These are phyloP conservation scores for Ptilorrhoa leucosticta DNA, from an alignment of 2,113 vertebrate species.

Conservation along the genomic window DNA sequence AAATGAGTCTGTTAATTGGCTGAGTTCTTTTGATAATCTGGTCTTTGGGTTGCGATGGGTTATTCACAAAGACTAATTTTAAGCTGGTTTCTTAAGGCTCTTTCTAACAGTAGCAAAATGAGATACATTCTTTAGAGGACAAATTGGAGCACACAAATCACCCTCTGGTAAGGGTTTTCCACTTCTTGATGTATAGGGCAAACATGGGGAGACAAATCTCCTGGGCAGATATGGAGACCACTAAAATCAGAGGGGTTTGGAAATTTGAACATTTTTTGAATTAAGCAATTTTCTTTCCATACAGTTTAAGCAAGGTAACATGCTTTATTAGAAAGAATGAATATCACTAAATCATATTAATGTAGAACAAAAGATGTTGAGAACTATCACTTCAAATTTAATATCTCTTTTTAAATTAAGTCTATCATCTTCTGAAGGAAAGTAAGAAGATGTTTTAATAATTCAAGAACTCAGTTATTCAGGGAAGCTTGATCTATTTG, in stretches of 20 bases:
- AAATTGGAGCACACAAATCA: not conserved
- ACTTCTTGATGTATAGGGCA: not conserved
- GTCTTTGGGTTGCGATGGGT: not conserved
- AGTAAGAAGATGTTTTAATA: constrained; percentile 11
- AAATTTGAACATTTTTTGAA: not conserved
- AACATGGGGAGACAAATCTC: not conserved
- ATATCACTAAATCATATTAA: not conserved
- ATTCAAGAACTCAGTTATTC: constrained; percentile 22
- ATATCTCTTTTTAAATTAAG: not conserved
- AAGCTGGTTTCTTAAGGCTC: not conserved
- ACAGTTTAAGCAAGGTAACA: not conserved
- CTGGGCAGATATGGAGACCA: not conserved
- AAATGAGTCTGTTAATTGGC: not conserved
- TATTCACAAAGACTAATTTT: not conserved
- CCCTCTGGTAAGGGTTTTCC: not conserved
- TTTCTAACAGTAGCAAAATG: not conserved
- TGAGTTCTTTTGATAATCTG: not conserved
- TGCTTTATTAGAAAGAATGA: not conserved
- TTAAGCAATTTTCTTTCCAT: not conserved
- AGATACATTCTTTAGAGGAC: not conserved
- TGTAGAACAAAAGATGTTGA: not conserved
- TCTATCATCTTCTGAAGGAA: not conserved
- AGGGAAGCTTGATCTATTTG: not conserved
- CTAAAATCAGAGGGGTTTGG: not conserved
- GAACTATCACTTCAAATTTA: not conserved